These are phyloP conservation scores for Plectrocnemia conspersa DNA, from an alignment of 1,140 invertebrate genomes.

Conservation along the genomic window DNA sequence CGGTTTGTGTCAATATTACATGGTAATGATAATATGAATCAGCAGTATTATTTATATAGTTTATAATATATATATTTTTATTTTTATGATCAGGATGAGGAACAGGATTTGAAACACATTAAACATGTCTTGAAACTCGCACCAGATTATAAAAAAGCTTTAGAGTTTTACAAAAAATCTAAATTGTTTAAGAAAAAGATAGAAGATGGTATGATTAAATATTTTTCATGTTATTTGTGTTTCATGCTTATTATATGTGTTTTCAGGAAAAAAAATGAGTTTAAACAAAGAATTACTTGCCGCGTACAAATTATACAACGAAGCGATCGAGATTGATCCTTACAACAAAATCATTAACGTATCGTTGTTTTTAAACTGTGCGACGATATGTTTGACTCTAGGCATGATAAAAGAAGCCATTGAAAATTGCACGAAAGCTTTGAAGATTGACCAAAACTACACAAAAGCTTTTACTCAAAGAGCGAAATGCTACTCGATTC, in stretches of 20 bases:
- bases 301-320: slow-evolving; percentile 77
- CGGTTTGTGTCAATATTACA: slow-evolving; percentile 86
- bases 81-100: slow-evolving; percentile 69
- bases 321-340: slow-evolving; percentile 80
- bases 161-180: slow-evolving; percentile 81
- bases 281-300: slow-evolving; percentile 71
- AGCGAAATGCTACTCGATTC: slow-evolving; percentile 79
- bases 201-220: slow-evolving; percentile 65
- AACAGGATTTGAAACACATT: slow-evolving; percentile 85
- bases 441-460: slow-evolving; percentile 84
- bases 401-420: slow-evolving; percentile 72
- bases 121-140: slow-evolving; percentile 83
- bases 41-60: too few relatives aligned
- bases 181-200: slow-evolving; percentile 85
- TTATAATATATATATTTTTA: too few relatives aligned
- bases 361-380: slow-evolving; percentile 86
- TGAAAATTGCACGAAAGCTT: slow-evolving; percentile 78
- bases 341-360: slow-evolving; percentile 81
- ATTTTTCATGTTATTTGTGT: too few relatives aligned
- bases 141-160: slow-evolving; percentile 85
- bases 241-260: neutral
- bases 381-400: slow-evolving; percentile 75
- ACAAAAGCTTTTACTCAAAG: slow-evolving; percentile 82
- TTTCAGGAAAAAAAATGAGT: slow-evolving; percentile 70
- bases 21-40: too few relatives aligned